phyloP scores from a whole-genome alignment of 2,888 invertebrate species.

The Amphipoea lucens region DNA sequence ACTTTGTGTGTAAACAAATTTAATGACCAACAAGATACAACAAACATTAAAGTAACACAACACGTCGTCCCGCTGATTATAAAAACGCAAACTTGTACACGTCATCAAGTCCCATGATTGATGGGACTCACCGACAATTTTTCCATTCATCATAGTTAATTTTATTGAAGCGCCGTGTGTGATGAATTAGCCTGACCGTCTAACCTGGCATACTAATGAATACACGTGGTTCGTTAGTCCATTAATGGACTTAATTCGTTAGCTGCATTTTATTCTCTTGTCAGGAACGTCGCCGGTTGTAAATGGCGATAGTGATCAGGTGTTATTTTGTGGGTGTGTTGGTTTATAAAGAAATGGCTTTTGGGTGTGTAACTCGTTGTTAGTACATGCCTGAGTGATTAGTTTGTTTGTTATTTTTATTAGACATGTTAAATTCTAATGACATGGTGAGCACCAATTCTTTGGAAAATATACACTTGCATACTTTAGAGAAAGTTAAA shows the following conservation, averaged over 20 bases:
- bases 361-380: constrained; percentile 52
- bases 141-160: constrained; percentile 89
- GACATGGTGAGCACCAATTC: not conserved
- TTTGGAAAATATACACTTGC: not conserved
- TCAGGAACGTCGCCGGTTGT: constrained; percentile 53
- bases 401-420: constrained; percentile 27
- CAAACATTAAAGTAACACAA: constrained; percentile 38
- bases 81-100: constrained; percentile 66
- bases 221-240: constrained; percentile 71
- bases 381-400: constrained; percentile 39
- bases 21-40: constrained; percentile 43
- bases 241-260: constrained; percentile 70
- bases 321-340: constrained; percentile 48
- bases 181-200: constrained; percentile 81
- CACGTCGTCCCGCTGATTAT: constrained; percentile 69
- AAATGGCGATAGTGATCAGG: constrained; percentile 56
- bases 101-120: constrained; percentile 85
- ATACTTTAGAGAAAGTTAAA: not conserved
- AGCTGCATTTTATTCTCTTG: constrained; percentile 61
- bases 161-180: constrained; percentile 86
- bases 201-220: constrained; percentile 77
- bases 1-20: constrained; percentile 29
- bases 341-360: constrained; percentile 50
- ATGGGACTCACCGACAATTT: constrained; percentile 83
- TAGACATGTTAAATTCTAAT: not conserved